phyloP scores from a whole-genome alignment of 2,888 invertebrate species.

The Meiosimyza decipiens region DNA sequence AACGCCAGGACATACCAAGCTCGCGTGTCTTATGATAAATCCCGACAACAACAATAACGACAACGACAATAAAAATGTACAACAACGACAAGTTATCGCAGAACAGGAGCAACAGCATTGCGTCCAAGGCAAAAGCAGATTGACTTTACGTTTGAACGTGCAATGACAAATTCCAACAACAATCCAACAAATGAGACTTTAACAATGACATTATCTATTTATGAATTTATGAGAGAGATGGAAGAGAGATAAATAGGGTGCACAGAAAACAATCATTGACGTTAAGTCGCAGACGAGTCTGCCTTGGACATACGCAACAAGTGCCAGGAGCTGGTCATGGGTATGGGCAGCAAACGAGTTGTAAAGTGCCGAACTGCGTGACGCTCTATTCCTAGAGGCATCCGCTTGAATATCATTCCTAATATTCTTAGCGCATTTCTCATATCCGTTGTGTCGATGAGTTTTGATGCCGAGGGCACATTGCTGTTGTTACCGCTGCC shows the following conservation, averaged over 20 bases:
- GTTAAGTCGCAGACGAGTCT: neutral
- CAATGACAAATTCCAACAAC: neutral
- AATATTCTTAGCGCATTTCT: conserved; percentile 49
- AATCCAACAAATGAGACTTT: conserved; percentile 50
- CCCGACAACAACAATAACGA: conserved; percentile 20
- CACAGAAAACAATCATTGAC: too few relatives aligned
- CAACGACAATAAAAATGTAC: neutral
- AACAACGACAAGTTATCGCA: conserved; percentile 3
- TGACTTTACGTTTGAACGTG: neutral
- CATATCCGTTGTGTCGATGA: conserved; percentile 57
- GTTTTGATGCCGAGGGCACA: conserved; percentile 34
- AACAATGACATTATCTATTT: conserved; percentile 43
- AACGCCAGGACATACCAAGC: neutral
- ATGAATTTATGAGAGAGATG: conserved; percentile 36
- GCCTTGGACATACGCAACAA: conserved; percentile 3
- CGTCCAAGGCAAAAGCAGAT: neutral
- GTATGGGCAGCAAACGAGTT: neutral
- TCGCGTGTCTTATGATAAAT: conserved; percentile 5
- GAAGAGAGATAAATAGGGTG: neutral
- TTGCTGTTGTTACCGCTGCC: conserved; percentile 3
- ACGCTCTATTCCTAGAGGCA: neutral
- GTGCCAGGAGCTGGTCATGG: neutral
- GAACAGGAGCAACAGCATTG: neutral
- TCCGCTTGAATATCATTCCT: conserved; percentile 7
- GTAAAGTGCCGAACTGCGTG: neutral